These are phyloP conservation scores for Motacilla alba DNA, from an alignment of 2,113 vertebrate species.

Conservation along the genomic window DNA sequence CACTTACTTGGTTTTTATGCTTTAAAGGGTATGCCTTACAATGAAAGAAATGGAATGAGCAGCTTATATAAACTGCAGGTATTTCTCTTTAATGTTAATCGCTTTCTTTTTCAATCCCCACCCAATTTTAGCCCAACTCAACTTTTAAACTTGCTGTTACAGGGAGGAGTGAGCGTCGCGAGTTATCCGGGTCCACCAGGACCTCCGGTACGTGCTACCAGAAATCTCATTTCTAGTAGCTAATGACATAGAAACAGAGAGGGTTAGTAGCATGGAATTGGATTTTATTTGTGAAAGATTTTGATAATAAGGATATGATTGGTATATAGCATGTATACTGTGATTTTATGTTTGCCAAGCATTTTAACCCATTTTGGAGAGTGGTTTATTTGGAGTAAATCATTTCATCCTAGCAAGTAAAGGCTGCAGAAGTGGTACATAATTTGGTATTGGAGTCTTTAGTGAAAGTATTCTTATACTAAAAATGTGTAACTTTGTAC, in stretches of 20 bases:
- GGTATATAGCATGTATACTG: neutral
- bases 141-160: neutral
- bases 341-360: neutral
- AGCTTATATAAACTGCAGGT: constrained; percentile 98
- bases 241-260: neutral
- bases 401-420: neutral
- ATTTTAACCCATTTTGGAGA: neutral
- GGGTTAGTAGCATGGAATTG: neutral
- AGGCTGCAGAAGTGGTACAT: neutral
- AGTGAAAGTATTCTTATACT: neutral
- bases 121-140: neutral
- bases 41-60: constrained; percentile 94
- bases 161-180: constrained; percentile 81
- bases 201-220: constrained; percentile 80
- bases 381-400: neutral
- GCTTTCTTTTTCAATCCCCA: neutral
- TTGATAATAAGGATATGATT: neutral
- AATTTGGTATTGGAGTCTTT: neutral
- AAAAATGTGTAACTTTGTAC: neutral
- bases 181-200: constrained; percentile 88
- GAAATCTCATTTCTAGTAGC: neutral
- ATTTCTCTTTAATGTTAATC: constrained; percentile 49
- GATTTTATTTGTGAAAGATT: neutral
- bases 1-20: neutral
- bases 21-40: constrained; percentile 80